A percentile compares a stretch with the other conserved stretches of the same genome.
Evolutionary conservation across 2,797 vertebrate species (phyloP).

Genomic region (Cyprinodon diabolis): DNA sequence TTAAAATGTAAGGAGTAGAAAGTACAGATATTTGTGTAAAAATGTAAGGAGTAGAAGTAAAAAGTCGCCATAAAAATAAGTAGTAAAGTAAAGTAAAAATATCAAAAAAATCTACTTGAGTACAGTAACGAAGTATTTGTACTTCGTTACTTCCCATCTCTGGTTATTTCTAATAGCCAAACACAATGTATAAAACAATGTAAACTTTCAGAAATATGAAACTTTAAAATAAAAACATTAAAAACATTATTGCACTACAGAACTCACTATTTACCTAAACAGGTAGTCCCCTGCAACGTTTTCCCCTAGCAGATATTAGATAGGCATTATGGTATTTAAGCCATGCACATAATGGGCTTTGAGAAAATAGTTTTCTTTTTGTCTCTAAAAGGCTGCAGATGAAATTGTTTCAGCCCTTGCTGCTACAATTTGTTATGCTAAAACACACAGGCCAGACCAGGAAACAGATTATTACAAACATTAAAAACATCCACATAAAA

Average conservation of each 20-base stretch:
- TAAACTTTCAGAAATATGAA: background rate
- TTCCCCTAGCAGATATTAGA: constrained; percentile 11
- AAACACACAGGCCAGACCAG: constrained; percentile 45
- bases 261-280: background rate
- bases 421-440: constrained; percentile 50
- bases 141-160: no score
- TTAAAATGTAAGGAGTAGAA: no score
- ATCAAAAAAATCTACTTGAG: no score
- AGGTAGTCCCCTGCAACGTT: background rate
- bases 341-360: constrained; percentile 40
- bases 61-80: no score
- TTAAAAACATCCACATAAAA: constrained; percentile 34
- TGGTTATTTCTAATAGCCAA: background rate
- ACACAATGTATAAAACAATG: background rate
- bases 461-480: constrained; percentile 41
- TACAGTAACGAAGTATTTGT: no score
- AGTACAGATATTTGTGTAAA: no score
- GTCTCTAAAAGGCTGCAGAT: constrained; percentile 57
- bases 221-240: background rate
- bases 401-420: constrained; percentile 61
- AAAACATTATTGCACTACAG: background rate
- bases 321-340: constrained; percentile 51
- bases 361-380: constrained; percentile 45
- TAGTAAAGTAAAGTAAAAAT: no score
- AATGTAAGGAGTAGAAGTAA: no score